phyloP scores from a whole-genome alignment of 1,140 invertebrate species.

The Ridgeia piscesae region DNA sequence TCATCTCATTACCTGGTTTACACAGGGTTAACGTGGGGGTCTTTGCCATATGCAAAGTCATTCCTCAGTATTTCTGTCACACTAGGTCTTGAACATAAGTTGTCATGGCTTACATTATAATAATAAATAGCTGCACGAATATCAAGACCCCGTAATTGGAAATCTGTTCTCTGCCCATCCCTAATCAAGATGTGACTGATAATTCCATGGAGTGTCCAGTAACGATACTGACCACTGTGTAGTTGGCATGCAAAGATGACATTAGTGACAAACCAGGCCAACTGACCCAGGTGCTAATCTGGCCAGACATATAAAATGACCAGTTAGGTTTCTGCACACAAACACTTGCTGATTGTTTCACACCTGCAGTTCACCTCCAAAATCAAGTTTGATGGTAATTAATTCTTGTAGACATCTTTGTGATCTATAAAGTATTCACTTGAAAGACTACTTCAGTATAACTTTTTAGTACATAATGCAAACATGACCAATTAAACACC shows the following conservation, averaged over 20 bases:
- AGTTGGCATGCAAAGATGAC: neutral
- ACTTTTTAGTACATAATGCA: too few species aligned
- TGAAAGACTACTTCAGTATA: too few species aligned
- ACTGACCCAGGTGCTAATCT: neutral
- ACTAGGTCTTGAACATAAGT: neutral
- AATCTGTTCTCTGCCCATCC: neutral
- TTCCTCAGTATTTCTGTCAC: neutral
- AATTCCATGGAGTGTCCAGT: neutral
- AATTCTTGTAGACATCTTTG: too few species aligned
- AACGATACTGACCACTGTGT: neutral
- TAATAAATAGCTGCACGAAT: neutral
- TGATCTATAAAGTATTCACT: too few species aligned
- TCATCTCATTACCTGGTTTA: neutral
- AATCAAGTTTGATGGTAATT: too few species aligned
- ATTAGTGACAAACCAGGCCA: neutral
- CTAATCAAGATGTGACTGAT: neutral
- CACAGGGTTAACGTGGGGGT: neutral
- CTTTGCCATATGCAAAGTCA: neutral
- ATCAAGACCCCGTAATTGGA: neutral
- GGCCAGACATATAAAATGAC: neutral
- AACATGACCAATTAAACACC: too few species aligned
- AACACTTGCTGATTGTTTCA: too few species aligned
- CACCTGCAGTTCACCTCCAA: too few species aligned
- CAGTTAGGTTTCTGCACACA: neutral
- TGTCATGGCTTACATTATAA: neutral